Evolutionary conservation across 2,888 invertebrate genomes (phyloP).

Genomic region (Phrixothrix hirtus): DNA sequence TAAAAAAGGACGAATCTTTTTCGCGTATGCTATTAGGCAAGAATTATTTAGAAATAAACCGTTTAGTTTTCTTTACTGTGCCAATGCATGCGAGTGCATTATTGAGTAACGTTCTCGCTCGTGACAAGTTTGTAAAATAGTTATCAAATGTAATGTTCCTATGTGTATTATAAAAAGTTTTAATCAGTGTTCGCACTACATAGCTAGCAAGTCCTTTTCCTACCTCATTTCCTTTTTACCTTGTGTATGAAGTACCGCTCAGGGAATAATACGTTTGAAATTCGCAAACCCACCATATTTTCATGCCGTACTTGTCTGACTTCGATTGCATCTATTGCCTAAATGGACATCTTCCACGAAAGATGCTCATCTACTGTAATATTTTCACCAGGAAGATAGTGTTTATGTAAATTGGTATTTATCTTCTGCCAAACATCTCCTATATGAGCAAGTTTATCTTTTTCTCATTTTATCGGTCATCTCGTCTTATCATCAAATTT

Average conservation of each 20-base stretch:
- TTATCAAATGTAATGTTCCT: no score
- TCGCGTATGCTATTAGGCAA: background rate
- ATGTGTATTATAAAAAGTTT: no score
- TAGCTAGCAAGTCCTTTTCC: background rate
- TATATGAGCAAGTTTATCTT: constrained; percentile 1
- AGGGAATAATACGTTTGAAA: constrained; percentile 1
- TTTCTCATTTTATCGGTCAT: constrained; percentile 1
- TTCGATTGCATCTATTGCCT: constrained; percentile 1
- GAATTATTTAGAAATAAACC: no score
- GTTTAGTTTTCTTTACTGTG: constrained; percentile 1
- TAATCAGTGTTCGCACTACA: background rate
- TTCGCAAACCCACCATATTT: no score
- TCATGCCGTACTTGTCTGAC: no score
- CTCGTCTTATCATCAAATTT: no score
- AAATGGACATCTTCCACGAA: background rate
- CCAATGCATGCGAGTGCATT: constrained; percentile 2
- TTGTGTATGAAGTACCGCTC: background rate
- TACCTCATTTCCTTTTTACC: constrained; percentile 1
- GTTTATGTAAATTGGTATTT: background rate
- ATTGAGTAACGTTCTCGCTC: background rate
- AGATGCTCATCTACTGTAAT: constrained; percentile 3
- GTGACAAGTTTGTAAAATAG: background rate
- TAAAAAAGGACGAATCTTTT: no score
- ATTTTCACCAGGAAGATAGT: no score
- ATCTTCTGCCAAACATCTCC: constrained; percentile 1